Conservation (phyloP, 2,888 invertebrate genomes). For the Leptopterna dolabrata region DNA sequence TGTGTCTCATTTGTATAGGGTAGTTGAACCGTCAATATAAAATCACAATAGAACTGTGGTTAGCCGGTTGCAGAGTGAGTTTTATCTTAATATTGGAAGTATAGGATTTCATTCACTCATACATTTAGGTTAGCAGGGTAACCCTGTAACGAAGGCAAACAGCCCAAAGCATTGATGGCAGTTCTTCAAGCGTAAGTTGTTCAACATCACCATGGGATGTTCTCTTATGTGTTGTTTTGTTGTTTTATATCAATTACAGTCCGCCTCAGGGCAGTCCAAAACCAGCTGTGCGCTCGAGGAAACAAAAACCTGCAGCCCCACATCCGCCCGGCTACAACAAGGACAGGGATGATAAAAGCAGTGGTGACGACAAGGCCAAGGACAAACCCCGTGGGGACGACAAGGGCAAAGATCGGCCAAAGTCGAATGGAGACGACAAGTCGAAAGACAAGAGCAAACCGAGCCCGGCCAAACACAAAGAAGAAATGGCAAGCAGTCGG, state of each 20-base stretch:
- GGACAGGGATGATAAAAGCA: constrained; percentile 23
- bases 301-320: constrained; percentile 81
- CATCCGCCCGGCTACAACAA: constrained; percentile 70
- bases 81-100: too few relatives aligned
- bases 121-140: too few relatives aligned
- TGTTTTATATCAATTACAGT: constrained; percentile 67
- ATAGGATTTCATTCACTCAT: too few relatives aligned
- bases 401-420: background rate
- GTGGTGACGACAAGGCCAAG: constrained; percentile 60
- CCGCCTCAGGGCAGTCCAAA: constrained; percentile 82
- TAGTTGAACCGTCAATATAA: too few relatives aligned
- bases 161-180: too few relatives aligned
- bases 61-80: too few relatives aligned
- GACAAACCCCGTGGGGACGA: constrained; percentile 18
- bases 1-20: too few relatives aligned
- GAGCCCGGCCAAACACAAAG: constrained; percentile 61
- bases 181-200: too few relatives aligned
- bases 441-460: constrained; percentile 63
- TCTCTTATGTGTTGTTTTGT: background rate
- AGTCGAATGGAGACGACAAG: constrained; percentile 58
- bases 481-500: background rate
- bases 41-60: too few relatives aligned
- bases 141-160: too few relatives aligned
- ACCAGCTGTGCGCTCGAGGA: constrained; percentile 74
- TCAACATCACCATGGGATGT: too few relatives aligned